Base-by-base conservation (phyloP, 2,113 vertebrate genomes). In the Barbus barbus region DNA sequence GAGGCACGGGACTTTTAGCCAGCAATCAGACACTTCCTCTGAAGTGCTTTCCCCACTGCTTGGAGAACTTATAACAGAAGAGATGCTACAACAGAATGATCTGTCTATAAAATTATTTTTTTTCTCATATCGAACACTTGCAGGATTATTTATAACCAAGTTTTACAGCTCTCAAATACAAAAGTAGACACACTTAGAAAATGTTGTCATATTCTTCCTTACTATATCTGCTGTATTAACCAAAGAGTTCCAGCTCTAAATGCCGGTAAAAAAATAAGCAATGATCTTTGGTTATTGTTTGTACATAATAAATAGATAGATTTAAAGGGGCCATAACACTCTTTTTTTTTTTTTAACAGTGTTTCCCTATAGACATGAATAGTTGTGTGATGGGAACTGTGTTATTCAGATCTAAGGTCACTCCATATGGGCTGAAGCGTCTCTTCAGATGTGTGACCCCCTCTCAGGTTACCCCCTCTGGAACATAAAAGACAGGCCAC, bases 401-500 rank as follows among this genome's bases (percentile, higher is more conserved):
- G n/a, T 81, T 51, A 58, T 58, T 36, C 84, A 78, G 26, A 38
- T 36, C 4, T 83, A 69, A 79, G 80, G 65, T 82, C 67, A 77
- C 82, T 11, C 77, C 65, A 26, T 26, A 63, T 65, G 41, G 58
- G 12, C 75, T 26, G 26, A 80, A 46, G 41, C 67, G 60, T 73
- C 67, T 83, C 81, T 71, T 84, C 44, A 85, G 81, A 86, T 86
- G 75, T 85, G 9, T 56, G 7, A 33, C 71, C 83, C 87, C 84
- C 87, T 89, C 85, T 92, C 90, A 89, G 88, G 88, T 84, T 90
- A 77, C 87, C 44, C 87, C 81, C 77, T 31, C 82, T 16, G 69
- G 81, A 83, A 92, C 92, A 91, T 93, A 89, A 94, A 94, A 93
- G 91, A 82, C 4, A 14, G 31, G 44, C 26, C 38, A 58, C 22